Evolutionary conservation across 2,113 vertebrate species (phyloP), one percentile per base, ranked within the genome.

Genomic region (Eleginops maclovinus): DNA sequence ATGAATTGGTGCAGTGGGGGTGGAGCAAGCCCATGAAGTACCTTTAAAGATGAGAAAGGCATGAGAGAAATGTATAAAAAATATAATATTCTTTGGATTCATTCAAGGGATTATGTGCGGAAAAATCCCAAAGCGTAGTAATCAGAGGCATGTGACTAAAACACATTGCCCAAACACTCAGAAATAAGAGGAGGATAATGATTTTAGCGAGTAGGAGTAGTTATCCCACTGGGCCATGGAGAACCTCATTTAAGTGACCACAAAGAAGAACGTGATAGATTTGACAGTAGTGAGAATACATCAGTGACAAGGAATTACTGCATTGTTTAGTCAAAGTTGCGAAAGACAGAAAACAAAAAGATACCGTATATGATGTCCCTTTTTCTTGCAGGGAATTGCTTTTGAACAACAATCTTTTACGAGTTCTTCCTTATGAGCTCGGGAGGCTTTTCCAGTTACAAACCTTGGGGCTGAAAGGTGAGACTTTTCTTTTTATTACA

Each of bases 371-470:
- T 24, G 71, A 21, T 63, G 55, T 55, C 40, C 65, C 53, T 24
- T 89, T 50, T 80, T 75, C 85, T 77, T 92, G 49, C 94, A 99
- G 98, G 98, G 98, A 99, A 97, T 97, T 99, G 95, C 97, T 99
- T 97, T 99, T 99, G 96, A 99, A 99, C 96, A 97, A 99, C 96
- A 99, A 99, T 96, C 95, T 98, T 93, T 95, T 99, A 96, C 96
- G 98, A 95, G 97, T 99, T 96, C 97, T 99, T 95, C 98, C 98
- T 96, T 99, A 98, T 56, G 98, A 99, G 96, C 98, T 99, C 93
- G 98, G 98, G 90, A 96, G 97, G 91, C 96, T 99, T 92, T 99
- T 99, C 95, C 97, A 97, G 95, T 93, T 99, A 77, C 98, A 99
- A 94, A 99, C 96, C 82, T 94, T 99, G 77, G 98, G 98, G 88